phyloP scores from a whole-genome alignment of 2,113 vertebrate species.

The Hemiscyllium ocellatum region DNA sequence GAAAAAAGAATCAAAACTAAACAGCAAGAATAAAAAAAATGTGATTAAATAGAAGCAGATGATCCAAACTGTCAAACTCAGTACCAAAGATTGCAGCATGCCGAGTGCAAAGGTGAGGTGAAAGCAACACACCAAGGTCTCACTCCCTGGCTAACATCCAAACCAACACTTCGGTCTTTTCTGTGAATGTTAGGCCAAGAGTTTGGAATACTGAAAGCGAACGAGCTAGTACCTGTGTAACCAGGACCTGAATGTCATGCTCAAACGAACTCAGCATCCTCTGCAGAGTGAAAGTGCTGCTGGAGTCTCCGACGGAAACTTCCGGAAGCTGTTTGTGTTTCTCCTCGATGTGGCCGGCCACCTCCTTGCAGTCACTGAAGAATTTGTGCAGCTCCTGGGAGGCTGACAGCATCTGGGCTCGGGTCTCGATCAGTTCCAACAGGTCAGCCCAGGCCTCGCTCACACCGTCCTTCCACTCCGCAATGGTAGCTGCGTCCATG shows the following conservation, averaged over 20 bases:
- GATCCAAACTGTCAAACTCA: too few relatives aligned
- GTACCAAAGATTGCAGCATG: not conserved
- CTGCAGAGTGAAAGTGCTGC: slow-evolving; percentile 74
- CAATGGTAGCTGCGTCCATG: slow-evolving; percentile 79
- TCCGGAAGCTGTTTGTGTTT: slow-evolving; percentile 75
- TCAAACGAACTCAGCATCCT: slow-evolving; percentile 79
- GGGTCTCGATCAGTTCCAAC: slow-evolving; percentile 87
- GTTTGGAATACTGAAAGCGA: not conserved
- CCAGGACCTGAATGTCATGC: slow-evolving; percentile 83
- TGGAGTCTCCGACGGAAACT: slow-evolving; percentile 62
- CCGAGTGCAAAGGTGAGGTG: not conserved
- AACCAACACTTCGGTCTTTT: not conserved
- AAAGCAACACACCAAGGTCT: not conserved
- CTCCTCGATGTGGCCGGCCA: slow-evolving; percentile 79
- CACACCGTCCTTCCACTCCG: slow-evolving; percentile 91
- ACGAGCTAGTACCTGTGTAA: slow-evolving; percentile 60
- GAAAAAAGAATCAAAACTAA: not conserved
- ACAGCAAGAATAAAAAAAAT: not conserved
- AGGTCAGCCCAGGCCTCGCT: slow-evolving; percentile 93
- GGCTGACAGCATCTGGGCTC: slow-evolving; percentile 81
- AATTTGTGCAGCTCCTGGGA: slow-evolving; percentile 90
- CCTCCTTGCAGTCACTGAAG: slow-evolving; percentile 83
- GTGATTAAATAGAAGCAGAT: not conserved
- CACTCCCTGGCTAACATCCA: not conserved
- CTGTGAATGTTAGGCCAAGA: not conserved